phyloP scores from a whole-genome alignment of 2,113 vertebrate species.

The Cochlearius cochlearius region DNA sequence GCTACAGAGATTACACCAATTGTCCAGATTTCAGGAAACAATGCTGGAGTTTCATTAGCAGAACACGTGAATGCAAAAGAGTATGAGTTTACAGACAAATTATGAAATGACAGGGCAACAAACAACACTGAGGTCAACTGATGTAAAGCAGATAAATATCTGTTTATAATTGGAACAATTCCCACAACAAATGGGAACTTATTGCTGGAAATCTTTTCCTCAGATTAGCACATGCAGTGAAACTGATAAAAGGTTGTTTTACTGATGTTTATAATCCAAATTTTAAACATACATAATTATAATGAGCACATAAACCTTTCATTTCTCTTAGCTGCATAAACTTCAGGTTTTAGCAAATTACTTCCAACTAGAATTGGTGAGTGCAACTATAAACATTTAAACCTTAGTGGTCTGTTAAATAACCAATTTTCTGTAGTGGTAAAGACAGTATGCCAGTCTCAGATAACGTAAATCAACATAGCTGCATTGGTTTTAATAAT shows the following conservation, averaged over 20 bases:
- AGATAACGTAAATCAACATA: not conserved
- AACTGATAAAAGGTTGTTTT: not conserved
- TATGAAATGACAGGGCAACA: not conserved
- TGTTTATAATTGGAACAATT: not conserved
- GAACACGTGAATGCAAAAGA: not conserved
- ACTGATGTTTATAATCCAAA: not conserved
- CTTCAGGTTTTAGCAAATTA: not conserved
- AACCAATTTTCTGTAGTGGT: not conserved
- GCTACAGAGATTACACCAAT: not conserved
- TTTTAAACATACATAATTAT: not conserved
- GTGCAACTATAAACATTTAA: not conserved
- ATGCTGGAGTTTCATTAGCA: not conserved
- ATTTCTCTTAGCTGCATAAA: not conserved
- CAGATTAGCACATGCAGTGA: not conserved
- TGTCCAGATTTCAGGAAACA: not conserved
- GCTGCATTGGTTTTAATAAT: not conserved
- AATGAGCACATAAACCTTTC: not conserved
- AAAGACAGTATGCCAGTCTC: not conserved
- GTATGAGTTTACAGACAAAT: not conserved
- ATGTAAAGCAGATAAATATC: not conserved
- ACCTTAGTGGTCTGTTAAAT: not conserved
- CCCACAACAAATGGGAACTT: not conserved
- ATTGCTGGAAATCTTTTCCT: not conserved
- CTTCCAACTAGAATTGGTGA: not conserved
- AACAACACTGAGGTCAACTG: not conserved